Evolutionary conservation across 2,113 vertebrate genomes (phyloP).

Genomic region (Gasterosteus nipponicus): DNA sequence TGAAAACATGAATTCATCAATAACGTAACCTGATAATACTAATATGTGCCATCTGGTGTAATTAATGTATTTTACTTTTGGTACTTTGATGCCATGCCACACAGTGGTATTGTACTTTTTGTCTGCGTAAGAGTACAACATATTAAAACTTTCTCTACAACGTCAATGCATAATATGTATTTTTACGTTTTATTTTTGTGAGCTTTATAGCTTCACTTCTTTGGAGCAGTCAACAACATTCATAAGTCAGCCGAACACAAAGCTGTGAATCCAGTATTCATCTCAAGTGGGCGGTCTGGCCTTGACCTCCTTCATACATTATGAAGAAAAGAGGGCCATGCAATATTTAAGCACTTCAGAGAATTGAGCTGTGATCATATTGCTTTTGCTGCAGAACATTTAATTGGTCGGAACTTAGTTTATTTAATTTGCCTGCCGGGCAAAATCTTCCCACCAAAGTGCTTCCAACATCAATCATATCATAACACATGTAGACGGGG

Average conservation of each 20-base stretch:
- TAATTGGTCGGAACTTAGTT: constrained; percentile 38
- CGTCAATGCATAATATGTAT: not conserved
- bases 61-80: not conserved
- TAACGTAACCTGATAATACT: not conserved
- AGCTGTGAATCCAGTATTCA: constrained; percentile 1
- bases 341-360: constrained; percentile 46
- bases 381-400: constrained; percentile 25
- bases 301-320: constrained; percentile 41
- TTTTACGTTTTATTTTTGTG: not conserved
- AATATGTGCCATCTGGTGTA: not conserved
- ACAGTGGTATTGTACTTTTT: not conserved
- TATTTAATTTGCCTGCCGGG: constrained; percentile 39
- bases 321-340: constrained; percentile 41
- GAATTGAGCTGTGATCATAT: constrained; percentile 36
- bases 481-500: constrained; percentile 15
- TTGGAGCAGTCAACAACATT: not conserved
- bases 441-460: constrained; percentile 29
- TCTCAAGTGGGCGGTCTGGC: constrained; percentile 7
- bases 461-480: constrained; percentile 29
- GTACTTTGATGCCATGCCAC: not conserved
- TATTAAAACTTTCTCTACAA: not conserved
- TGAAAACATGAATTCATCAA: not conserved
- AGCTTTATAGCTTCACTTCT: not conserved
- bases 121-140: not conserved
- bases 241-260: not conserved